These are phyloP conservation scores for Andrena flavipes DNA, from an alignment of 2,888 invertebrate genomes.

Conservation along the genomic window DNA sequence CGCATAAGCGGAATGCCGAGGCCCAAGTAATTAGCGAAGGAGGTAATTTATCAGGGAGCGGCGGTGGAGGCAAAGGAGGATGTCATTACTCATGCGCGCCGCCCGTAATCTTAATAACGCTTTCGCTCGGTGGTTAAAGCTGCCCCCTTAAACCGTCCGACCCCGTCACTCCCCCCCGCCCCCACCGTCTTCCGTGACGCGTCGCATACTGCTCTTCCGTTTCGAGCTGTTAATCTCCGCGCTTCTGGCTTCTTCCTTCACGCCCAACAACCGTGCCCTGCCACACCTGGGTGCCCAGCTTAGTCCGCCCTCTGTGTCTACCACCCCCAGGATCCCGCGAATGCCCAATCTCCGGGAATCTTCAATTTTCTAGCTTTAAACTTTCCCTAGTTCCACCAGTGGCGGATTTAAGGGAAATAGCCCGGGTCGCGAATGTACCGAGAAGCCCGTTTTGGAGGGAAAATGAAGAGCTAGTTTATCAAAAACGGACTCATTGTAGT, in stretches of 20 bases:
- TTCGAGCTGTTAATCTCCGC: conserved; percentile 21
- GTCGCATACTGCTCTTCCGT: conserved; percentile 22
- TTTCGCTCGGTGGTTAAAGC: conserved; percentile 55
- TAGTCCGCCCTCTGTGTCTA: too few relatives aligned
- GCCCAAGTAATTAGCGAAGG: conserved; percentile 79
- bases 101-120: conserved; percentile 79
- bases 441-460: too few relatives aligned
- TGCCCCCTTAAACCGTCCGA: conserved; percentile 29
- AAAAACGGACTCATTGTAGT: too few relatives aligned
- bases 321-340: too few relatives aligned
- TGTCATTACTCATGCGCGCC: conserved; percentile 78
- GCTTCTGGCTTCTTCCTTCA: conserved; percentile 15
- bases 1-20: conserved; percentile 73
- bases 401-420: too few relatives aligned
- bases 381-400: too few relatives aligned
- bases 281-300: too few relatives aligned
- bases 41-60: conserved; percentile 80
- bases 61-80: conserved; percentile 72
- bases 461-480: too few relatives aligned
- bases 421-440: too few relatives aligned
- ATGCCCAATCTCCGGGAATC: too few relatives aligned
- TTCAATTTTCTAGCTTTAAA: too few relatives aligned
- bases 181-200: conserved; percentile 12
- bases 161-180: not conserved
- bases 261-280: not conserved